Evolutionary conservation across 2,113 vertebrate species (phyloP), one percentile per base, ranked within the genome.

Genomic region (Chaenocephalus aceratus): DNA sequence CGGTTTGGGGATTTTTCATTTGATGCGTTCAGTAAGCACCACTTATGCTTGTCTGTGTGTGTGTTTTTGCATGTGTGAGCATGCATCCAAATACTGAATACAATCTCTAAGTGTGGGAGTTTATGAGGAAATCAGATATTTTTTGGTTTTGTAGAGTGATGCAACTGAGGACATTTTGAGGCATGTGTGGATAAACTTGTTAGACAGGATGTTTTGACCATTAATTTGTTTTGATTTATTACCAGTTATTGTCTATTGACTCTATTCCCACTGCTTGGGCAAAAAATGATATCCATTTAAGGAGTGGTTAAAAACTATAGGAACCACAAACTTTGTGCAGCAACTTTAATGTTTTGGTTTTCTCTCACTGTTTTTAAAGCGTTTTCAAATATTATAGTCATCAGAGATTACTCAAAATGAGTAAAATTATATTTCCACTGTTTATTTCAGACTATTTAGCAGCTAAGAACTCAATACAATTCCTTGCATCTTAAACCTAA

Each of bases 1-100:
- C 3, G 9, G 2, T 58, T 62, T 0, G 68, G 72, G 73, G 57
- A 70, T 77, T 85, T 85, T n/a, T 79, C 53, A n/a, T n/a, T n/a
- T n/a, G 59, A 26, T 65, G 59, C 3, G 1, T 13, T 1, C 12
- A 0, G 46, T 10, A 44, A 48, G 6, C 58, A 0, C 7, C 49
- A 52, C 16, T 18, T 58, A 18, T 48, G 49, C 49, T 4, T 61
- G 53, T 71, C 1, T 66, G 18, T 57, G 54, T 4, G 21, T 10
- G 11, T 48, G 12, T 75, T 13, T 7, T 30, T 63, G 51, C 76
- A 10, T 68, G 82, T 75, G 2, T n/a, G 16, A 36, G 60, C 75
- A 63, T 14, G 77, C 14, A 46, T 51, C 12, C 18, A 10, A 36
- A 9, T 7, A 8, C 9, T 12, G 4, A 1, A 75, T 76, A 14